Base-by-base conservation (phyloP, 2,113 vertebrate species). In the Nesogale talazaci region DNA sequence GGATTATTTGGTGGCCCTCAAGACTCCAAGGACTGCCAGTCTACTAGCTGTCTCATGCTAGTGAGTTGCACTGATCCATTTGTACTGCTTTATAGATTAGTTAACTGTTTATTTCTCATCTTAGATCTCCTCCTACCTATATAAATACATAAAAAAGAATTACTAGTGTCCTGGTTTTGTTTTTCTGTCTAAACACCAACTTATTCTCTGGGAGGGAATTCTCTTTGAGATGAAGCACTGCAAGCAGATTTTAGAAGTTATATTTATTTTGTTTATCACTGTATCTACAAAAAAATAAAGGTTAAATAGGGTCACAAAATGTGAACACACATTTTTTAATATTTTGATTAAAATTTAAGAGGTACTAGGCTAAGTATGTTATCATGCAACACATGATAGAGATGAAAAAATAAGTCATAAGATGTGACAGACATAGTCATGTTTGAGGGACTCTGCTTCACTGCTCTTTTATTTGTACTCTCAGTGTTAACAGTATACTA, bases 351-450 rank as follows among this genome's bases (percentile, higher is more conserved):
- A 19, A 11, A 46, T 40, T 15, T 61, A 34, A 63, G 83, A 36
- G 14, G 0, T 78, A 52, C 29, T 79, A 3, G 63, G 29, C 4
- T 34, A 89, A 74, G 42, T 89, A n/a, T 84, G 40, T 75, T 65
- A 72, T 82, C 34, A 72, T 2, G 34, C 5, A 61, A 29, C 19
- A 76, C 27, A 38, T 69, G 25, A 63, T 42, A 76, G 83, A 89
- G 2, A 70, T 83, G 46, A 89, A 74, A 1, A 40, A 10, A n/a
- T 31, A n/a, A 65, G 75, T 16, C 12, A 10, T 3, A 2, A 52
- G 57, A 0, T 12, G 29, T 5, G 15, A 3, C 8, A 40, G 17
- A 4, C 1, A 20, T 1, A 31, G 3, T 20, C 31, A 34, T 4
- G 5, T 67, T 67, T 36, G 20, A 85, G 25, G 19, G 11, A 69